Evolutionary conservation across 2,888 invertebrate species (phyloP).

Genomic region (Nomada ferruginata): DNA sequence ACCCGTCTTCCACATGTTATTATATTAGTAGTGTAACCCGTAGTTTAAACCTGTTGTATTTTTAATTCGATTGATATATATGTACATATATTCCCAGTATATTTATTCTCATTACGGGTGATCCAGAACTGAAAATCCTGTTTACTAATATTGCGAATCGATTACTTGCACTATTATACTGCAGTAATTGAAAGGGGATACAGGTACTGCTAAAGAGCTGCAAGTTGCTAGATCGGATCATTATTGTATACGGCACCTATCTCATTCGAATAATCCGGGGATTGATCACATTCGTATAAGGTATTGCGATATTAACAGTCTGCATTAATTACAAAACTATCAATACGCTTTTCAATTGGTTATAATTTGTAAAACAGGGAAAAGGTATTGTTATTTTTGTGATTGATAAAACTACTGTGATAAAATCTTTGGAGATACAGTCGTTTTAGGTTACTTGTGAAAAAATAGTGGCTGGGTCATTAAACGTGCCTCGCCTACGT

Average conservation of each 20-base stretch:
- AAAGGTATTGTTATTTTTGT: neutral
- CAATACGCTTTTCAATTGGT: no score
- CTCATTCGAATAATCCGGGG: slow-evolving; percentile 8
- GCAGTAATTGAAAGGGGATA: slow-evolving; percentile 37
- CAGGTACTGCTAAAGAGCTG: slow-evolving; percentile 27
- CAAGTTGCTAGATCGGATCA: slow-evolving; percentile 17
- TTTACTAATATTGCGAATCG: slow-evolving; percentile 14
- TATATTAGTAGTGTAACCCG: neutral
- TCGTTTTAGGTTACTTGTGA: neutral
- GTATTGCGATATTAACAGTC: no score
- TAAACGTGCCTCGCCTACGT: neutral
- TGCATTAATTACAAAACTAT: slow-evolving; percentile 3
- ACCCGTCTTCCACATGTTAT: no score
- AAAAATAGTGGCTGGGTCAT: neutral
- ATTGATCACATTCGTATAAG: slow-evolving; percentile 14
- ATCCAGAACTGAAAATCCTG: slow-evolving; percentile 3
- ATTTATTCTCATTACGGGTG: neutral
- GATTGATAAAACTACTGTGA: no score
- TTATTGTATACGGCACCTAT: slow-evolving; percentile 24
- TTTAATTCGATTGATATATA: slow-evolving; percentile 7
- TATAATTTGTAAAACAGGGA: neutral
- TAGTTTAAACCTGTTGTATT: neutral
- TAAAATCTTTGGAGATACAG: neutral
- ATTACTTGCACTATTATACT: slow-evolving; percentile 40
- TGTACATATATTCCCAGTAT: neutral